Evolutionary conservation across 2,113 vertebrate genomes (phyloP), one percentile per base, ranked within the genome.

Genomic region (Chaenocephalus aceratus): DNA sequence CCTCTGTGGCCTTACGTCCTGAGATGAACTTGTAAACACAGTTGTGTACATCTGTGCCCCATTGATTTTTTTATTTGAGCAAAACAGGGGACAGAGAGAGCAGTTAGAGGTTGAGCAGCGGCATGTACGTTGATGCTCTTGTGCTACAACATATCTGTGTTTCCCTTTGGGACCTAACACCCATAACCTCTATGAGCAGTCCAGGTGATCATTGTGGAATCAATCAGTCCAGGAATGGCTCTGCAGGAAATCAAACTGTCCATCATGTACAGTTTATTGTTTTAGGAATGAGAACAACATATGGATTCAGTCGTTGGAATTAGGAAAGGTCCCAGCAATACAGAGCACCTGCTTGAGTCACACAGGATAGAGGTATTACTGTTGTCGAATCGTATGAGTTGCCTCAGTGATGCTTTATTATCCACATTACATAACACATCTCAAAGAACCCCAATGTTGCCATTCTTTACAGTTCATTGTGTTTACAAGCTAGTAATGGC

Each of bases 261-360:
- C n/a, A 16, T 57, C 49, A 58, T 36, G 18, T 5, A 30, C 12
- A 30, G n/a, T 30, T 3, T 34, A 18, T 72, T 57, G 36, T 60
- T 6, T 60, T 45, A 26, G 15, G 9, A 59, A 52, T 34, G 30
- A 68, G 12, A 59, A 26, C 11, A 82, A 57, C 60, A 70, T 34
- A 71, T 59, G 18, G 52, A 69, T 60, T 79, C 9, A 57, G 41
- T 69, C 44, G 45, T 77, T 64, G 71, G 77, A 88, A 72, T 83
- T 60, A 77, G 48, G 68, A 72, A 84, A 83, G 74, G 79, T 72
- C 67, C 36, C 16, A 71, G 60, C 77, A 80, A 85, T 86, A 89
- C 88, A 88, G 73, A 89, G 58, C 83, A 89, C 84, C 86, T 91
- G 84, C 89, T 88, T 76, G 78, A 90, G 85, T 92, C 90, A 66